Percentiles rank a stretch among this genome's conserved stretches.
These are phyloP conservation scores for Tachina fera DNA, from an alignment of 2,888 invertebrate species.

Conservation along the genomic window DNA sequence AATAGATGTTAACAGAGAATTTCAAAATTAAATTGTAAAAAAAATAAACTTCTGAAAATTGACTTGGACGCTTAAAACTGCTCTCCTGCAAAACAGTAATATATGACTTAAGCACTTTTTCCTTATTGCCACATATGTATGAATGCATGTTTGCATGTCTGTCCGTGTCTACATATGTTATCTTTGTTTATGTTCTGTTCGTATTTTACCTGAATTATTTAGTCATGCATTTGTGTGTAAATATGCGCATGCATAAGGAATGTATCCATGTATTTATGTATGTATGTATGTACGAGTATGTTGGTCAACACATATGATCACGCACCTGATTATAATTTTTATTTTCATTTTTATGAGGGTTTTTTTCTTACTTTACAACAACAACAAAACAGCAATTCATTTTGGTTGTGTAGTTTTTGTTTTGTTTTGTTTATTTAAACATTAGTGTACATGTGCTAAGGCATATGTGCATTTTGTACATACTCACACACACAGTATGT, in stretches of 20 bases:
- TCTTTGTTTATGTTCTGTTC: neutral
- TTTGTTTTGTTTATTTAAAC: conserved; percentile 26
- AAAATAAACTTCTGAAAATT: too few relatives aligned
- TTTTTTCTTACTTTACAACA: conserved; percentile 3
- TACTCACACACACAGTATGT: neutral
- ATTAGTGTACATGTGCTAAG: neutral
- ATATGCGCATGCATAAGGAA: neutral
- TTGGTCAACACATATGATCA: conserved; percentile 75
- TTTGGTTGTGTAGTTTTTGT: conserved; percentile 42
- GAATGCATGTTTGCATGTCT: too few relatives aligned
- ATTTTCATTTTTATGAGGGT: conserved; percentile 55
- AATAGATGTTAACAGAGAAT: too few relatives aligned
- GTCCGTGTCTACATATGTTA: too few relatives aligned
- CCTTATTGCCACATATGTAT: too few relatives aligned
- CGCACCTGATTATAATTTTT: conserved; percentile 78
- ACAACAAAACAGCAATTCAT: neutral
- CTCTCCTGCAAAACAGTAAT: too few relatives aligned
- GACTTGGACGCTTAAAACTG: too few relatives aligned
- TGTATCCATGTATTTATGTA: conserved; percentile 3
- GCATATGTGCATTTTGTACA: neutral
- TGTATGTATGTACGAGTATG: neutral
- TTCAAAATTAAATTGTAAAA: too few relatives aligned
- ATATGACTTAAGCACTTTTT: too few relatives aligned
- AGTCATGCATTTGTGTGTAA: neutral
- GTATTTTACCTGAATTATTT: conserved; percentile 53